Base-by-base conservation (phyloP, 1,140 invertebrate genomes). In the Neocloeon triangulifer region DNA sequence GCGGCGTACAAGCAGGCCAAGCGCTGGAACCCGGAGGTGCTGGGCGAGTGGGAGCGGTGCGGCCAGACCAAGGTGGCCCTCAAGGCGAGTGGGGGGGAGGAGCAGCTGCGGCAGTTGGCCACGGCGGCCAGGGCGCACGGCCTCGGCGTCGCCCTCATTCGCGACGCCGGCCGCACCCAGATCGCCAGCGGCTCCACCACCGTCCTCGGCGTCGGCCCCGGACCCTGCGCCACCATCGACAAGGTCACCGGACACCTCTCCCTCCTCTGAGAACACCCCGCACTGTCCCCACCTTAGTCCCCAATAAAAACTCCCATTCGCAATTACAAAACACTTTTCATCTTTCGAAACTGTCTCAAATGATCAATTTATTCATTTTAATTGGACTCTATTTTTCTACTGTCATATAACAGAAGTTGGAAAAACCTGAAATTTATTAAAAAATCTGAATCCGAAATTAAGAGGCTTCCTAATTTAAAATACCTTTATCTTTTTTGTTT, bases 121-220 rank as follows among this genome's bases (percentile, higher is more conserved):
- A 59, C 62, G 29, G 55, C 67, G 38, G 84, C 85, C 1, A 68
- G 64, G 41, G 48, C 59, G 18, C 39, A 61, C 26, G 72, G 74
- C 31, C 46, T 94, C 4, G 57, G 75, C 25, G 66, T 71, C 16
- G 70, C 68, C 41, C 41, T 82, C 7, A 71, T 94, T 40, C 55
- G 64, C 38, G 88, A 95, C 61, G 86, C 85, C 15, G 88, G 88
- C 14, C 64, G 74, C 41, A 95, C 89, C 15, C 82, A 95, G 57
- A 72, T 94, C 39, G 68, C 69, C 19, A 59, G 70, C 15, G 86
- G 85, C 36, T 77, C 79, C 14, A 64, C 65, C 41, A 96, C 88
- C 39, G 86, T 92, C 13, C 56, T 91, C 32, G 85, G 75, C 5
- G 61, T 95, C 37, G 89, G 89, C n/a, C 89, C 80, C 42, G 84